Evolutionary conservation across 2,888 invertebrate genomes (phyloP).

Genomic region (Dolomedes plantarius): DNA sequence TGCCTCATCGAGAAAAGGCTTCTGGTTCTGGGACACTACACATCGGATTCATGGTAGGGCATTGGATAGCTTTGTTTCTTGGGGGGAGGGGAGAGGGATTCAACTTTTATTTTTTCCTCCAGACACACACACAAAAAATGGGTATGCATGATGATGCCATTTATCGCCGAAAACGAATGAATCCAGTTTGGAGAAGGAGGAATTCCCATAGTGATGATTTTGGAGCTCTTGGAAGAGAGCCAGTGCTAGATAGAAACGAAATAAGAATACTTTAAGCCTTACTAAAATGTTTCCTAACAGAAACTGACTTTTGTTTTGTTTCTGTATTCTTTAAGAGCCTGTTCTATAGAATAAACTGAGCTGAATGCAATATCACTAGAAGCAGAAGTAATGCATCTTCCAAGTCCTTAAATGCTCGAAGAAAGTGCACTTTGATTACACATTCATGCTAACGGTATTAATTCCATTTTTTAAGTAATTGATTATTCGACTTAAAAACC

Average conservation of each 20-base stretch:
- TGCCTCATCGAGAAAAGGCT: not conserved
- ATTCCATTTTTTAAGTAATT: too few species aligned
- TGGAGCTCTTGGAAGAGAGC: conserved; percentile 9
- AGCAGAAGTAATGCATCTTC: not conserved
- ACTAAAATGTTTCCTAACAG: conserved; percentile 7
- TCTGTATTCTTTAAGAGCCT: not conserved
- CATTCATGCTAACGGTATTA: too few species aligned
- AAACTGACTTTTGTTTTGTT: conserved; percentile 10
- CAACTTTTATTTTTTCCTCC: not conserved
- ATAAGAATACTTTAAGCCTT: conserved; percentile 12
- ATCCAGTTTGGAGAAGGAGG: conserved; percentile 4
- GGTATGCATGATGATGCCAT: conserved; percentile 11
- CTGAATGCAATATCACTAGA: not conserved
- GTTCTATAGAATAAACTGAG: not conserved
- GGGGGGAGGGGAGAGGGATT: not conserved
- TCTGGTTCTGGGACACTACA: not conserved
- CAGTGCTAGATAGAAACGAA: conserved; percentile 2
- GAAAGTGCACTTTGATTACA: not conserved
- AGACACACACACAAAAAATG: conserved; percentile 10
- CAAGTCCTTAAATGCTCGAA: not conserved
- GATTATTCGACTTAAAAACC: too few species aligned
- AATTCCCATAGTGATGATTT: conserved; percentile 18
- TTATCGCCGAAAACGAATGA: conserved; percentile 10
- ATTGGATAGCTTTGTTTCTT: conserved; percentile 14
- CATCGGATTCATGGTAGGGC: conserved; percentile 10